Percentiles rank a stretch among this genome's conserved stretches.
Evolutionary conservation across 2,113 vertebrate species (phyloP).

Genomic region (Cercocebus atys): DNA sequence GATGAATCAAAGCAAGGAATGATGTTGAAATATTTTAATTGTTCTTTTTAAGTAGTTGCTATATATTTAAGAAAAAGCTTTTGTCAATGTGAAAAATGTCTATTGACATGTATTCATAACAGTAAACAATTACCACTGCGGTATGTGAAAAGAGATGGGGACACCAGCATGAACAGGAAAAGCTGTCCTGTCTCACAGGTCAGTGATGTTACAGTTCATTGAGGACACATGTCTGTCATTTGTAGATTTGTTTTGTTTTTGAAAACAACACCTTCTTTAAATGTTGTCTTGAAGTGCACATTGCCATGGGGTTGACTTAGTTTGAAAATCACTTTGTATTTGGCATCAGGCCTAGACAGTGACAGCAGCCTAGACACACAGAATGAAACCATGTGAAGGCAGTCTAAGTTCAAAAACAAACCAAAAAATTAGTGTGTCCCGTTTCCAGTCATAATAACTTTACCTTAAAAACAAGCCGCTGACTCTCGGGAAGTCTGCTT

Average conservation of each 20-base stretch:
- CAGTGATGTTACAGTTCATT: neutral
- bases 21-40: neutral
- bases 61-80: neutral
- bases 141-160: neutral
- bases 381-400: neutral
- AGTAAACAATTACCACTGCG: neutral
- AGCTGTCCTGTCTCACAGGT: neutral
- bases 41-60: conserved; percentile 43
- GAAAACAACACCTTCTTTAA: neutral
- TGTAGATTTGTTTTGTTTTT: neutral
- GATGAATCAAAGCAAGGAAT: conserved; percentile 1
- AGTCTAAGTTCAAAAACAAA: neutral
- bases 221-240: neutral
- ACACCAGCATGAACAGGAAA: neutral
- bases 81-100: neutral
- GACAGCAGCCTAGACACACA: neutral
- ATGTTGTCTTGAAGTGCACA: neutral
- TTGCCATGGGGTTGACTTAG: neutral
- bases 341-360: no score
- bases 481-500: neutral
- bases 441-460: neutral
- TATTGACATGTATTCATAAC: neutral
- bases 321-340: neutral
- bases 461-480: neutral
- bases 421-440: neutral